phyloP scores from a whole-genome alignment of 2,888 invertebrate genomes.

The Lasius fuliginosus region DNA sequence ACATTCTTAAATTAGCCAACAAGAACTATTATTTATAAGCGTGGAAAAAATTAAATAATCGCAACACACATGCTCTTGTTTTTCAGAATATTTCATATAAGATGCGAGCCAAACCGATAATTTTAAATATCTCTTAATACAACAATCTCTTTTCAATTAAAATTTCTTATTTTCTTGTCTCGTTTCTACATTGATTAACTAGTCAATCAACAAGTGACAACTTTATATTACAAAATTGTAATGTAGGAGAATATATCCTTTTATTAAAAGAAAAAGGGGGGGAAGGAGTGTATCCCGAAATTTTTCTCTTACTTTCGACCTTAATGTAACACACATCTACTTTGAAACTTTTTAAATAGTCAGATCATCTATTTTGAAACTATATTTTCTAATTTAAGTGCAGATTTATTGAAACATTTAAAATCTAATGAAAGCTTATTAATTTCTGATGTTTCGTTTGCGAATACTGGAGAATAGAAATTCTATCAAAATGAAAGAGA shows the following conservation, averaged over 20 bases:
- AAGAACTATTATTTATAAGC: neutral
- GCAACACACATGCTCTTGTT: neutral
- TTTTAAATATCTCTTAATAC: neutral
- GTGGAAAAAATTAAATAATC: neutral
- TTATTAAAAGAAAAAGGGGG: too few species aligned
- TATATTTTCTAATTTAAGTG: neutral
- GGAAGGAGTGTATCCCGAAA: too few species aligned
- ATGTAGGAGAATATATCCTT: too few species aligned
- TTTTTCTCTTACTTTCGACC: too few species aligned
- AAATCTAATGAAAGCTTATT: constrained; percentile 3
- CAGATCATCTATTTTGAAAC: too few species aligned
- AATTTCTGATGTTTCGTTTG: neutral
- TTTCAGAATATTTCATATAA: neutral
- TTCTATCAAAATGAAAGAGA: neutral
- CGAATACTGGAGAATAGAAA: neutral
- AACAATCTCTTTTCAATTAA: too few species aligned
- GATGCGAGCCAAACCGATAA: neutral
- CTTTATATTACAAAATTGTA: too few species aligned
- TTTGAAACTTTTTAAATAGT: too few species aligned
- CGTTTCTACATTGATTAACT: too few species aligned
- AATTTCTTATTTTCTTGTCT: too few species aligned
- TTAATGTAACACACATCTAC: too few species aligned
- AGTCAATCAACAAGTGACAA: too few species aligned
- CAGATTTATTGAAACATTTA: constrained; percentile 7
- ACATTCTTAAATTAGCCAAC: neutral